Evolutionary conservation across 2,113 vertebrate genomes (phyloP).

Genomic region (Pholis gunnellus): DNA sequence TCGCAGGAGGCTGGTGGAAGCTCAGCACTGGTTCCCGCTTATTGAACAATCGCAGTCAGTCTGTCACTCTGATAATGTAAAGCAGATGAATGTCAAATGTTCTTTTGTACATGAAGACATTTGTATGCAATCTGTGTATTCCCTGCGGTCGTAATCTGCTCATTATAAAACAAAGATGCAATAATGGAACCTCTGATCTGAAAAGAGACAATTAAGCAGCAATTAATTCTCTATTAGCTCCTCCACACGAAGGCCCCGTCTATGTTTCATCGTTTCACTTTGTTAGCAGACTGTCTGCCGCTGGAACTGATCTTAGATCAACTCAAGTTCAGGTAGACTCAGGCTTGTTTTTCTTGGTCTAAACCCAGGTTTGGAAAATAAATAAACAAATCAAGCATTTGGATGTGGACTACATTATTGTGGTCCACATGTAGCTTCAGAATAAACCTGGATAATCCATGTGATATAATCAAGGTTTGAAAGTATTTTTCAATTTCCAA

Average conservation of each 20-base stretch:
- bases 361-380: neutral
- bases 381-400: neutral
- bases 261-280: neutral
- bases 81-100: neutral
- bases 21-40: neutral
- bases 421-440: neutral
- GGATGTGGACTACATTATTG: too few species aligned
- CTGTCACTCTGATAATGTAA: neutral
- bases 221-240: neutral
- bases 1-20: neutral
- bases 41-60: neutral
- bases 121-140: neutral
- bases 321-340: neutral
- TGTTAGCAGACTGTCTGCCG: neutral
- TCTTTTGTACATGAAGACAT: neutral
- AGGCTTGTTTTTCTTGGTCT: neutral
- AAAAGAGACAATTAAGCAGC: neutral
- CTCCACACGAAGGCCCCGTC: neutral
- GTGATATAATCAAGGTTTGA: neutral
- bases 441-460: neutral
- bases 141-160: neutral
- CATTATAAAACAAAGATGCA: neutral
- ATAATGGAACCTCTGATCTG: neutral
- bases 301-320: neutral
- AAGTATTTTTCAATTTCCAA: neutral